Conservation (phyloP, 2,797 vertebrate genomes). For the Euthynnus affinis region DNA sequence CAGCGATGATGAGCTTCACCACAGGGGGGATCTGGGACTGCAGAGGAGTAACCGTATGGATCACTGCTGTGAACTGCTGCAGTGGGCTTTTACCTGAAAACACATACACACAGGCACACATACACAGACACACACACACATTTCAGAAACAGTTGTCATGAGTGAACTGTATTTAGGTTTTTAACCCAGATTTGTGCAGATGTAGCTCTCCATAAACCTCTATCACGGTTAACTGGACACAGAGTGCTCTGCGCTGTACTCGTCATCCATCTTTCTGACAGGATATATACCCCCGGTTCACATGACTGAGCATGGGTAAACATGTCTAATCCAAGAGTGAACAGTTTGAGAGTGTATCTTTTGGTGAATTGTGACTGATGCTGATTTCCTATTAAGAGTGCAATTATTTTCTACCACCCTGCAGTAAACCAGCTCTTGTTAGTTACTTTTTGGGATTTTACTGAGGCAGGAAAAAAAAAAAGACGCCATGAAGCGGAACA, state of each 20-base stretch:
- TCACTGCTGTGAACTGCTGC: conserved; percentile 87
- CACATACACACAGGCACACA: conserved; percentile 41
- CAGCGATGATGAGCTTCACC: conserved; percentile 87
- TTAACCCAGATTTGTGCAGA: conserved; percentile 48
- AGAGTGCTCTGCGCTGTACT: conserved; percentile 31
- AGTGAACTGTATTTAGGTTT: conserved; percentile 30
- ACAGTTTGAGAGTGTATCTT: conserved; percentile 31
- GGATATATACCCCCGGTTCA: conserved; percentile 34
- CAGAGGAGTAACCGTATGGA: conserved; percentile 84
- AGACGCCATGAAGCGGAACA: conserved; percentile 40
- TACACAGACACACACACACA: no score
- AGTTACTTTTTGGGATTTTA: conserved; percentile 21
- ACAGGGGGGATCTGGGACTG: conserved; percentile 86
- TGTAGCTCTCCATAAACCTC: conserved; percentile 49
- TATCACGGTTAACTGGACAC: conserved; percentile 60
- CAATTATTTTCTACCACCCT: conserved; percentile 20
- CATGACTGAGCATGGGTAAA: conserved; percentile 62
- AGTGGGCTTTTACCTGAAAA: conserved; percentile 82
- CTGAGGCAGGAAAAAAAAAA: conserved; percentile 13
- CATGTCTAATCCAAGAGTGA: conserved; percentile 49
- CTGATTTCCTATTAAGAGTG: conserved; percentile 32
- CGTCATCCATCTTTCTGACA: conserved; percentile 72
- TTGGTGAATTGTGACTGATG: conserved; percentile 29
- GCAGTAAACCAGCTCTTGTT: conserved; percentile 26
- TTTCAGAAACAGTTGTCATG: conserved; percentile 35